Percentiles rank a stretch among this genome's conserved stretches.
phyloP scores from a whole-genome alignment of 2,888 invertebrate species.

The Drosophila parthenogenetica region DNA sequence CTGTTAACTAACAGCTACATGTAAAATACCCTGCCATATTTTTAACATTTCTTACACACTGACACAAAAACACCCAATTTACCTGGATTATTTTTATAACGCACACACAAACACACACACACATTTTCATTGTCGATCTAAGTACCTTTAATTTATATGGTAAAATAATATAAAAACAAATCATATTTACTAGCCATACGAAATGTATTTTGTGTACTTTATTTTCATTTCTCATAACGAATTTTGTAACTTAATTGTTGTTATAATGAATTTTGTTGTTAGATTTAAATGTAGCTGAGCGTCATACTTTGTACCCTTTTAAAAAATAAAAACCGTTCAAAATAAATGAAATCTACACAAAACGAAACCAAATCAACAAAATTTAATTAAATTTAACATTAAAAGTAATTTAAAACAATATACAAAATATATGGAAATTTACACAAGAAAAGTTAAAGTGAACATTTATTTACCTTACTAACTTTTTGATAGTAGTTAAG shows the following conservation, averaged over 20 bases:
- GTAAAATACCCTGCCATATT: constrained; percentile 54
- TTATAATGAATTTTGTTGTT: constrained; percentile 75
- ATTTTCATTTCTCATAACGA: constrained; percentile 59
- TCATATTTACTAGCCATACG: constrained; percentile 31
- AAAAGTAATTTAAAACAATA: constrained; percentile 46
- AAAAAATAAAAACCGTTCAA: constrained; percentile 50
- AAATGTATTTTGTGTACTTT: constrained; percentile 25
- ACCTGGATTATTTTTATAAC: constrained; percentile 49
- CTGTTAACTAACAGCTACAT: constrained; percentile 34
- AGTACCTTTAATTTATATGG: constrained; percentile 53
- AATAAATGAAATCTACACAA: constrained; percentile 74
- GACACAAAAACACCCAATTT: constrained; percentile 24
- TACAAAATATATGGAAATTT: constrained; percentile 64
- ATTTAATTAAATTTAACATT: constrained; percentile 66
- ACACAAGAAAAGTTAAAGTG: constrained; percentile 48
- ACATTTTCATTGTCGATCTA: constrained; percentile 33
- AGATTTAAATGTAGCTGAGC: constrained; percentile 69
- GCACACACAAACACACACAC: constrained; percentile 18
- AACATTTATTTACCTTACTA: constrained; percentile 69
- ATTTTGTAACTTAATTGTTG: constrained; percentile 61
- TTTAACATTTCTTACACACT: constrained; percentile 24
- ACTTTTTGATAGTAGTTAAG: constrained; percentile 60
- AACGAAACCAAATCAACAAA: constrained; percentile 66
- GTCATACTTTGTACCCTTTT: constrained; percentile 75
- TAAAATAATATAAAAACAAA: constrained; percentile 18